Evolutionary conservation across 2,888 invertebrate species (phyloP).

Genomic region (Dynastes hyllus): DNA sequence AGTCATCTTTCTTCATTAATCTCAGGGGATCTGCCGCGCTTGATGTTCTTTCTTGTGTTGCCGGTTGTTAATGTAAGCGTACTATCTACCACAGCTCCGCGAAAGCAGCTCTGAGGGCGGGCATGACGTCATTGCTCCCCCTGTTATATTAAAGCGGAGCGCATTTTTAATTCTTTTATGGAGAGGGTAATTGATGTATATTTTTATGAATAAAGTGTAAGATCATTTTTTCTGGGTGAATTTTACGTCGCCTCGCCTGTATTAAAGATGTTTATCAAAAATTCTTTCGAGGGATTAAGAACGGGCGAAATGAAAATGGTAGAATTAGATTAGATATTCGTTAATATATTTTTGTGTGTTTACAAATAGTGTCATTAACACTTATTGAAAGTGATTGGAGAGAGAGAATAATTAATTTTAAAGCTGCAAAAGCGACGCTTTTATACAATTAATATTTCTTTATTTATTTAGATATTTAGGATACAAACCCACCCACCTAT

Average conservation of each 20-base stretch:
- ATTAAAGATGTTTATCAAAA: conserved; percentile 27
- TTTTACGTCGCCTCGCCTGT: background rate
- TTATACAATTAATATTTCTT: too few species aligned
- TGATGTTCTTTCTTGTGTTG: conserved; percentile 16
- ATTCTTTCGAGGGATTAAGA: conserved; percentile 2
- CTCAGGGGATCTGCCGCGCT: conserved; percentile 30
- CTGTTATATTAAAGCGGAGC: conserved; percentile 18
- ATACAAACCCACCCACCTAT: too few species aligned
- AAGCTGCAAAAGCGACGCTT: too few species aligned
- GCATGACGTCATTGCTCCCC: background rate
- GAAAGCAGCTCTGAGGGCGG: background rate
- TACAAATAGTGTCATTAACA: too few species aligned
- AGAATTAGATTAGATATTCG: background rate
- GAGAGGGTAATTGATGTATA: conserved; percentile 32
- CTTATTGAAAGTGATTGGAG: too few species aligned
- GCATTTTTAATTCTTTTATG: conserved; percentile 30
- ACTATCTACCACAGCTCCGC: conserved; percentile 3
- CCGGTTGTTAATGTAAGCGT: conserved; percentile 26
- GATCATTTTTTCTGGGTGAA: background rate
- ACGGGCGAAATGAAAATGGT: background rate
- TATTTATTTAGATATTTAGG: too few species aligned
- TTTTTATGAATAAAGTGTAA: conserved; percentile 34
- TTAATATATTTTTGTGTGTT: background rate
- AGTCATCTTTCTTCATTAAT: conserved; percentile 47
- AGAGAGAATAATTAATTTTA: too few species aligned